A percentile compares a stretch with the other conserved stretches of the same genome.
These are phyloP conservation scores for Ceratina calcarata DNA, from an alignment of 1,140 invertebrate species.

Conservation along the genomic window DNA sequence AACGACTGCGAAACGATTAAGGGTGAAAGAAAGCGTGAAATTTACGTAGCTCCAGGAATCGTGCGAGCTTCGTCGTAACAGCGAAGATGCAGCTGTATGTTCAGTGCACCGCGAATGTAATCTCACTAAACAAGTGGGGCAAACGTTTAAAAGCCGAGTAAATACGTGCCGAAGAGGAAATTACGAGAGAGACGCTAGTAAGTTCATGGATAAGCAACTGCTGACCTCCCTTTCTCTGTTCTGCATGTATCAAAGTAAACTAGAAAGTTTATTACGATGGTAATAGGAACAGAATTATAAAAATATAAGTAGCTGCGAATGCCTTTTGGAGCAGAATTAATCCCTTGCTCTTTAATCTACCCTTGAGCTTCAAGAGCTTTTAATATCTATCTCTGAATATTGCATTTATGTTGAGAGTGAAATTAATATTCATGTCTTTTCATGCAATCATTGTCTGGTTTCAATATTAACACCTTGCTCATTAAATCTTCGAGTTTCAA, in stretches of 20 bases:
- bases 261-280: background rate
- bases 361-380: no score
- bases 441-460: no score
- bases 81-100: slow-evolving; percentile 20
- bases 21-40: background rate
- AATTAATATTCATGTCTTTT: no score
- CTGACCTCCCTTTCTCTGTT: background rate
- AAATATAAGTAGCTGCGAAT: no score
- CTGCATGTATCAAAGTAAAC: background rate
- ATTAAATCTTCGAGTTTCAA: no score
- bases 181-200: background rate
- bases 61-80: background rate
- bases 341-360: no score
- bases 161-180: slow-evolving; percentile 19
- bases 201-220: background rate
- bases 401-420: no score
- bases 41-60: background rate
- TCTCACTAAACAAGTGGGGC: slow-evolving; percentile 30
- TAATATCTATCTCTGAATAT: no score
- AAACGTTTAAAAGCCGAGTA: slow-evolving; percentile 15
- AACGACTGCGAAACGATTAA: slow-evolving; percentile 11
- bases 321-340: no score
- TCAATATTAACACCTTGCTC: no score
- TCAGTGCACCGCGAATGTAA: slow-evolving; percentile 19
- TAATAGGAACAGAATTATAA: no score